Conservation (phyloP, 1,140 invertebrate species). For the Reticulitermes speratus region DNA sequence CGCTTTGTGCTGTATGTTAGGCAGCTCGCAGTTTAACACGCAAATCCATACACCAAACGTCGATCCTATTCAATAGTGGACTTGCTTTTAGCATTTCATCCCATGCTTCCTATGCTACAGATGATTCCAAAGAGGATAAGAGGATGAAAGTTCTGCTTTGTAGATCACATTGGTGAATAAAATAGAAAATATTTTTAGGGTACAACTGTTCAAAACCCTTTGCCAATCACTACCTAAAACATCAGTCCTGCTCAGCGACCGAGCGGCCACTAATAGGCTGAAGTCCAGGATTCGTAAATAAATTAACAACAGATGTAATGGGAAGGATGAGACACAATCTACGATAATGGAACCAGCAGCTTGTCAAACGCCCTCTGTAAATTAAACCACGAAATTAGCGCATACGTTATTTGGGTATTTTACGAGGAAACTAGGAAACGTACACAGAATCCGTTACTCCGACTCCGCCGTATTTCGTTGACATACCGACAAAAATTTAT, state of each 20-base stretch:
- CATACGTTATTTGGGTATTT: background rate
- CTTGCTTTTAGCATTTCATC: background rate
- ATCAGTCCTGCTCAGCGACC: no score
- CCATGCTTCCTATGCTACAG: background rate
- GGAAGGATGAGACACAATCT: background rate
- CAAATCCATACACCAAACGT: background rate
- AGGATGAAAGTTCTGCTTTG: constrained; percentile 3
- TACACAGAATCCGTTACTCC: no score
- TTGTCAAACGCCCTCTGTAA: background rate
- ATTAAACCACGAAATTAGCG: background rate
- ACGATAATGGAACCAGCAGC: background rate
- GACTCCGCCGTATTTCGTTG: no score
- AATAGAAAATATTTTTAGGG: background rate
- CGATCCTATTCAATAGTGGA: background rate
- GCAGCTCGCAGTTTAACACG: no score
- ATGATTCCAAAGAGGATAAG: background rate
- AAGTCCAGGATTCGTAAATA: background rate
- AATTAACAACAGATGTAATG: constrained; percentile 14
- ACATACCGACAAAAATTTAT: no score
- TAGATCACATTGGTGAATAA: background rate
- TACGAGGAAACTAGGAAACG: no score
- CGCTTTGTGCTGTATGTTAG: no score
- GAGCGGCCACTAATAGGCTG: no score
- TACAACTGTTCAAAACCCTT: background rate
- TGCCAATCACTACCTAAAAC: no score